Base-by-base conservation (phyloP, 2,113 vertebrate genomes). In the Colinus virginianus region DNA sequence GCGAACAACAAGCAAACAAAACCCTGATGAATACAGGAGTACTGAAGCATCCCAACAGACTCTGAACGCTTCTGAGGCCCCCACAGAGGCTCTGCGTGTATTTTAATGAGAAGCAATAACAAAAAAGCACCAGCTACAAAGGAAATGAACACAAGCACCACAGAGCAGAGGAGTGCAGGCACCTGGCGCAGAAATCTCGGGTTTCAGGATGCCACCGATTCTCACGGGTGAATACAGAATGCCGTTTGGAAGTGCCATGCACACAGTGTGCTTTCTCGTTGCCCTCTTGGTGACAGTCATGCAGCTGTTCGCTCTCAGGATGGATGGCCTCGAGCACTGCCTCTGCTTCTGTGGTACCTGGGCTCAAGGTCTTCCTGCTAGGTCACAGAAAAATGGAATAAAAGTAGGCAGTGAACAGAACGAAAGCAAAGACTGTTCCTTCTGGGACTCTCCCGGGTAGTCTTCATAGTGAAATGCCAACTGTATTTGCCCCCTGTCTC, bases 41-140 rank as follows among this genome's bases (percentile, higher is more conserved):
- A 36, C 1, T 0, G 0, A 58, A 63, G 18, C 7, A 30, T 26
- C 28, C 17, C 0, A 1, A 46, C 13, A 62, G 5, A 1, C 28
- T 30, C 42, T 7, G 40, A 28, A 17, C 1, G n/a, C 32, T 19
- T 9, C 53, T 1, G 20, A 46, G 61, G 13, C 7, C 13, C 15
- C 14, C 38, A 21, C 4, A 3, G 2, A 0, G 55, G 46, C 49
- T 4, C 1, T 4, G 7, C 25, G 16, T 3, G 12, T 2, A 4
- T 5, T 5, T 34, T 11, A 38, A 28, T 9, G 11, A 18, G 62
- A 4, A 51, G 40, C 21, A n/a, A 10, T 71, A 71, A 71, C 48
- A 43, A 28, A 70, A 28, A 36, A 34, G 16, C 25, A 25, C 18
- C 16, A 23, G 15, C 34, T 26, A 46, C 17, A 51, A 26, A 28